Base-by-base conservation (phyloP, 2,113 vertebrate genomes). In the Leucopternis melanops region DNA sequence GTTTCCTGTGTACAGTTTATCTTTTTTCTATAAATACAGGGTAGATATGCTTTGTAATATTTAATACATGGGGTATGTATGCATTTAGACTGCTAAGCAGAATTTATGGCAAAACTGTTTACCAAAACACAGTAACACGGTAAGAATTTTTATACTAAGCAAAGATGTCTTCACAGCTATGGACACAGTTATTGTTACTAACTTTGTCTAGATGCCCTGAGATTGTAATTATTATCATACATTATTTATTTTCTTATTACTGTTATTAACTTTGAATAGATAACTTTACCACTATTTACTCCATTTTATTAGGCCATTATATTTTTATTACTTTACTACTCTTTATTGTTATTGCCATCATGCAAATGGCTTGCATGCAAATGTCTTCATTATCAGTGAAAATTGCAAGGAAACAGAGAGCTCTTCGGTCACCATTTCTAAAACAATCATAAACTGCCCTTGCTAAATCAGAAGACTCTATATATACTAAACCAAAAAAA, bases 231-330 rank as follows among this genome's bases (percentile, higher is more conserved):
- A 47, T 36, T 75, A 50, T 81, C 21, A 83, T 75, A 67, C 16
- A 86, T 91, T 88, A 77, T 94, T 94, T 89, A 86, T 93, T 95
- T 79, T 85, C 55, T 90, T 90, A 34, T 62, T 82, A 72, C 13
- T 73, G 9, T 73, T 90, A 91, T 59, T 86, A 93, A 93, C 45
- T 78, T 92, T 65, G 29, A 83, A 71, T 47, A 91, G 62, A 86
- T 83, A 94, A 94, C 36, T 97, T 87, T 62, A 58, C 10, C 19
- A 73, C 81, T 95, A 57, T 90, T 93, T 91, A 50, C 27, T 77
- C 26, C 16, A 44, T 77, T 88, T 88, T 92, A 93, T 90, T 94
- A 86, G 32, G 29, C 14, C 29, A 86, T 95, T 90, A 70, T 61
- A 82, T 94, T 90, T 93, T 95, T 90, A 93, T 86, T 88, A 78